Conservation (phyloP, 2,888 invertebrate species). For the Meandrusa payeni region DNA sequence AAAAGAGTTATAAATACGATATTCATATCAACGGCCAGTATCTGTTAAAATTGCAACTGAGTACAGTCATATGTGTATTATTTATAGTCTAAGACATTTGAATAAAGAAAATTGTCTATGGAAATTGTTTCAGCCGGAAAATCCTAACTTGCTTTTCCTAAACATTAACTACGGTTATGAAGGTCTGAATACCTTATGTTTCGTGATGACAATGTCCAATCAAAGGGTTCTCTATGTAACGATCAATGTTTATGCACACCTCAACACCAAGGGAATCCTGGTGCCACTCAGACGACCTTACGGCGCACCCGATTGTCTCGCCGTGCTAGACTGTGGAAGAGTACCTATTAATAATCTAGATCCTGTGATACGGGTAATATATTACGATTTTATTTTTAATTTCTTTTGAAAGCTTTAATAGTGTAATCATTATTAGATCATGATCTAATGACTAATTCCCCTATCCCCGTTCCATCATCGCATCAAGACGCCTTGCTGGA, state of each 20-base stretch:
- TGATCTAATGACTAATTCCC: too few relatives aligned
- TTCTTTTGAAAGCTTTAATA: too few relatives aligned
- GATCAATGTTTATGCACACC: constrained; percentile 49
- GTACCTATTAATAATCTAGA: constrained; percentile 74
- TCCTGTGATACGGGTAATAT: constrained; percentile 64
- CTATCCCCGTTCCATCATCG: too few relatives aligned
- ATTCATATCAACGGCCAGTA: too few relatives aligned
- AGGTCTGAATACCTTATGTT: constrained; percentile 58
- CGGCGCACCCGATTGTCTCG: constrained; percentile 44
- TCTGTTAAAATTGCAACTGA: too few relatives aligned
- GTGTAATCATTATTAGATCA: too few relatives aligned
- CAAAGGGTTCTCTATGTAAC: constrained; percentile 51
- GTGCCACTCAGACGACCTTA: constrained; percentile 54
- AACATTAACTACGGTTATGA: constrained; percentile 51
- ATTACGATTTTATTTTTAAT: too few relatives aligned
- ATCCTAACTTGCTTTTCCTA: constrained; percentile 49
- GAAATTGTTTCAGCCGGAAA: constrained; percentile 54
- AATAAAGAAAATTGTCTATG: too few relatives aligned
- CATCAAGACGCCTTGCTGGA: too few relatives aligned
- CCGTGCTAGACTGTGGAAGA: constrained; percentile 63
- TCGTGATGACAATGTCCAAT: constrained; percentile 61
- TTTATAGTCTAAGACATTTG: too few relatives aligned
- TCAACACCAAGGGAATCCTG: constrained; percentile 51
- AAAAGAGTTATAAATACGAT: too few relatives aligned
- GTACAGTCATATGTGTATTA: too few relatives aligned